A percentile compares a stretch with the other conserved stretches of the same genome.
These are phyloP conservation scores for Ianthella basta DNA, from an alignment of 37 sponge, comb jelly and placozoan genomes.

Conservation along the genomic window DNA sequence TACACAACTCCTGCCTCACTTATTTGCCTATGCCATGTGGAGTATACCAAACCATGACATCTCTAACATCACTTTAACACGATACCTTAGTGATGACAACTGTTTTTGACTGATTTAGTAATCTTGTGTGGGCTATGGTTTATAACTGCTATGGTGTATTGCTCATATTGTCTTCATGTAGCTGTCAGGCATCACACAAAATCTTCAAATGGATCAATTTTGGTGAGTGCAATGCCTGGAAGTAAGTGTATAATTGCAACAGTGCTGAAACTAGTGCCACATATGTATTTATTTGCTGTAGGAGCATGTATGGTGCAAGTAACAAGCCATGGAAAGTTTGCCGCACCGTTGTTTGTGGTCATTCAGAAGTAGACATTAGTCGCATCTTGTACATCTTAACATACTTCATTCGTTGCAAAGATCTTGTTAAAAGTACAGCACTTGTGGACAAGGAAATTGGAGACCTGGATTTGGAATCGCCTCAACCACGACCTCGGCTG, in stretches of 20 bases:
- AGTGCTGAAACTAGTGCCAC: no score
- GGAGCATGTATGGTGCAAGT: slow-evolving; percentile 72
- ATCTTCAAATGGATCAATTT: slow-evolving; percentile 32
- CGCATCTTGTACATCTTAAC: slow-evolving; percentile 71
- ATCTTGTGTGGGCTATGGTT: no score
- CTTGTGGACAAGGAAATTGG: background rate
- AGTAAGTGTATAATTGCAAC: no score
- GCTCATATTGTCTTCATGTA: background rate
- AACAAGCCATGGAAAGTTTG: slow-evolving; percentile 56
- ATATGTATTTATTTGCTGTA: slow-evolving; percentile 24
- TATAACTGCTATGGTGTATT: no score
- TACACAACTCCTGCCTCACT: no score
- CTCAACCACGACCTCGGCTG: background rate
- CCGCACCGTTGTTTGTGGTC: slow-evolving; percentile 75
- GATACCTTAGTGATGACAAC: no score
- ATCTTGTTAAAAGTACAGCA: background rate
- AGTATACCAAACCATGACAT: no score
- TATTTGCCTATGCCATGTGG: no score
- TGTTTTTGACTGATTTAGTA: no score
- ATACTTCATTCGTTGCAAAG: slow-evolving; percentile 81
- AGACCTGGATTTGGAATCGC: background rate
- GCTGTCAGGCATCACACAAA: slow-evolving; percentile 13
- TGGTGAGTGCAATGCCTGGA: background rate
- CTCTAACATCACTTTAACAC: no score
- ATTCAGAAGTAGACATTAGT: slow-evolving; percentile 36